These are phyloP conservation scores for Caenorhabditis becei DNA, from an alignment of 2,888 invertebrate species.

Conservation along the genomic window DNA sequence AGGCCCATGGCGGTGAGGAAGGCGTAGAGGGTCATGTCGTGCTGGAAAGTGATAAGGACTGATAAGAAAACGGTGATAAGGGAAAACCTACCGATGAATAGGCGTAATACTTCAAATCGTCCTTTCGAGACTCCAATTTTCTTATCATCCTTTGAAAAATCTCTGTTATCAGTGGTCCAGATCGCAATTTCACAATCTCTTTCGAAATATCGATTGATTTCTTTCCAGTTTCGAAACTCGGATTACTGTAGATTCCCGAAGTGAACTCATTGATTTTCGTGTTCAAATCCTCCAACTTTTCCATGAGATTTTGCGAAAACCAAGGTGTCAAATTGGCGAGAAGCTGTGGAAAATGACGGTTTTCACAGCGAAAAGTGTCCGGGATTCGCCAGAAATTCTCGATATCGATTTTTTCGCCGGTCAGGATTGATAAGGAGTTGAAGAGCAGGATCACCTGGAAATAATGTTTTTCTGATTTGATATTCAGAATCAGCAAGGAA, in stretches of 20 bases:
- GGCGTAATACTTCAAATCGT: constrained; percentile 32
- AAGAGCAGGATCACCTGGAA: constrained; percentile 28
- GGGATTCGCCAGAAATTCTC: constrained; percentile 49
- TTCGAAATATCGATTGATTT: constrained; percentile 30
- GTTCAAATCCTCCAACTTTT: constrained; percentile 22
- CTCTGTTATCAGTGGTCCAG: constrained; percentile 36
- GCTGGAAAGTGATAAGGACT: constrained; percentile 27
- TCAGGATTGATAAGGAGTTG: constrained; percentile 5
- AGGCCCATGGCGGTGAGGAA: constrained; percentile 40
- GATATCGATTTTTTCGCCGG: constrained; percentile 22
- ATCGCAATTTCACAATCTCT: constrained; percentile 33
- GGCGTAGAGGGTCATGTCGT: constrained; percentile 48
- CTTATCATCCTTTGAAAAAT: constrained; percentile 23
- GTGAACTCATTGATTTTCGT: constrained; percentile 43
- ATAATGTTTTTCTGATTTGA: not conserved
- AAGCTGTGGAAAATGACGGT: constrained; percentile 15
- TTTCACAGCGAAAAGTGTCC: constrained; percentile 41
- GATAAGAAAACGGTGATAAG: no score
- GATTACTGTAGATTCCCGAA: constrained; percentile 31
- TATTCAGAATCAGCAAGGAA: not conserved
- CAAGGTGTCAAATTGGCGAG: constrained; percentile 13
- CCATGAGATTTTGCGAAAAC: constrained; percentile 21
- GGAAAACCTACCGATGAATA: constrained; percentile 39
- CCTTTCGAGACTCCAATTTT: constrained; percentile 20
- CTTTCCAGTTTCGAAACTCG: not conserved